Evolutionary conservation across 92 coral and sea anemone species (phyloP), one percentile per base, ranked within the genome.

Genomic region (Heliopora coerulea): DNA sequence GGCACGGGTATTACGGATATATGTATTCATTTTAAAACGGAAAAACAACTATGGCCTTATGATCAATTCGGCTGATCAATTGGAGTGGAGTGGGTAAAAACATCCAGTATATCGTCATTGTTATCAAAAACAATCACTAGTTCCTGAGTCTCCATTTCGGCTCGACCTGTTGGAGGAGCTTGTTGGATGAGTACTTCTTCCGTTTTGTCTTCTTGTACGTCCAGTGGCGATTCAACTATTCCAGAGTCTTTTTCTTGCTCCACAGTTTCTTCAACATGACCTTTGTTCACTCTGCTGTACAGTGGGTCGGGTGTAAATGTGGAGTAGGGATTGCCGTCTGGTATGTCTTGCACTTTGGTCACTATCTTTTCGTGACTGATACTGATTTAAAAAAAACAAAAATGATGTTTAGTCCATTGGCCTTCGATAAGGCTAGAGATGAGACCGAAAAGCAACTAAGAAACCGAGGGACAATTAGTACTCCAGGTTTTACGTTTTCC

Each of bases 81-180:
- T 52, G 8, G 52, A 49, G 76, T 30, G 29, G 28, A 46, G 21
- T 69, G 42, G 14, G 76, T 69, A 2, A 69, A 52, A 69, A 69
- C 76, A 21, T 69, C 76, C 7, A 69, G 34, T 13, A 69, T 49
- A 15, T 69, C 76, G 52, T 69, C 76, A 69, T 69, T 32, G 29
- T 69, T 44, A 23, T 69, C 76, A 18, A 69, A 69, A 9, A 69
- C 76, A 0, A 69, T 31, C 0, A 69, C 76, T 56, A 69, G 25
- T 69, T 69, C 76, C 33, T 69, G 76, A 3, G 76, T 69, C 52
- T 69, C 76, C 76, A 69, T 69, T 21, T 54, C 61, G 19, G 76
- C 76, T 69, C 52, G 61, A 3, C 52, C 62, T 12, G 61, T 49
- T 1, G 61, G 30, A 49, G 76, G 76, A 31, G 76, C 76, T 8